Evolutionary conservation across 64 coral and sea anemone species (phyloP).

Genomic region (Stichodactyla mertensii): DNA sequence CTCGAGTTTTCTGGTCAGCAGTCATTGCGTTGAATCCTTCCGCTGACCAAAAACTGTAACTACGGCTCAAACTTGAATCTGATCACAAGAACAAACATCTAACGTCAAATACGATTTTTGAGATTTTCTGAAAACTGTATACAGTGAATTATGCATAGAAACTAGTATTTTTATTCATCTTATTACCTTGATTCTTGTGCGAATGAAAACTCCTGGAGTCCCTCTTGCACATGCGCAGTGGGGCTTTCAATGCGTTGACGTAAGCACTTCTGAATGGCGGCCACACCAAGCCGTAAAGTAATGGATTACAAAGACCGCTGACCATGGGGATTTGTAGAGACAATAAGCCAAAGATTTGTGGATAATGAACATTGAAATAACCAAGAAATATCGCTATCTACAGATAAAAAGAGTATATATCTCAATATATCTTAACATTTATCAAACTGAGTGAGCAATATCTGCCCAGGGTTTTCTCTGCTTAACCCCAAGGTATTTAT

Average conservation of each 20-base stretch:
- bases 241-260: conserved; percentile 10
- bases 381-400: conserved; percentile 33
- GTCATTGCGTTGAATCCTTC: conserved; percentile 22
- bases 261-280: conserved; percentile 43
- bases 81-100: neutral
- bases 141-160: too few species aligned
- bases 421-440: neutral
- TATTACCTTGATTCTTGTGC: neutral
- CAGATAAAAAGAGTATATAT: neutral
- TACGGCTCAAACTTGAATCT: conserved; percentile 12
- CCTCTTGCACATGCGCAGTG: conserved; percentile 14
- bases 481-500: too few species aligned
- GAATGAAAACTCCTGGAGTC: neutral
- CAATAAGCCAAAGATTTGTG: conserved; percentile 30
- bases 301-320: conserved; percentile 49
- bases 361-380: conserved; percentile 28
- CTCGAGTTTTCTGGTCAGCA: conserved; percentile 7
- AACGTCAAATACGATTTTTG: neutral
- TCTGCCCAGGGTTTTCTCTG: too few species aligned
- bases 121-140: too few species aligned
- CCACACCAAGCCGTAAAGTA: conserved; percentile 48
- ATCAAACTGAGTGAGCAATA: too few species aligned
- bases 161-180: neutral
- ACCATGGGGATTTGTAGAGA: conserved; percentile 44
- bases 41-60: conserved; percentile 64